Conservation (phyloP, 2,797 vertebrate species). For the Simalia tracyae region DNA sequence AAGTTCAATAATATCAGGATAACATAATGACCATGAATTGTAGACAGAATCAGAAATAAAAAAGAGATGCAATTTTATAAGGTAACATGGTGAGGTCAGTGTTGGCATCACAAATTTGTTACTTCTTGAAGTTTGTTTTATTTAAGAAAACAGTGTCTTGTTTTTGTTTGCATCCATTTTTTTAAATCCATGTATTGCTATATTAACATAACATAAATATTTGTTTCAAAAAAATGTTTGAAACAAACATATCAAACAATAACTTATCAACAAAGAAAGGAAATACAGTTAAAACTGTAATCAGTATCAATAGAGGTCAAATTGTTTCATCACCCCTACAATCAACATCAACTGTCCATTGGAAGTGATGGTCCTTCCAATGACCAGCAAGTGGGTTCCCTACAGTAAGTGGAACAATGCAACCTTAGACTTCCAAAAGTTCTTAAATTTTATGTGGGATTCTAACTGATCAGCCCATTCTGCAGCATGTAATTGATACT, state of each 20-base stretch:
- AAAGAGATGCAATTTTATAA: not conserved
- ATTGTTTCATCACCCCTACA: not conserved
- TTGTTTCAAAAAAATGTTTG: too few relatives aligned
- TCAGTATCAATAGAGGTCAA: not conserved
- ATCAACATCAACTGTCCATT: not conserved
- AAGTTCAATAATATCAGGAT: constrained; percentile 5
- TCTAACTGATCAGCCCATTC: not conserved
- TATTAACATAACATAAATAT: too few relatives aligned
- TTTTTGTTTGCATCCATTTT: not conserved
- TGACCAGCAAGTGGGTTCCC: not conserved
- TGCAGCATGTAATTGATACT: not conserved
- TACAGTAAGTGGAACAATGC: not conserved
- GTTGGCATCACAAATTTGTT: not conserved
- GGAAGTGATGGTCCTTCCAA: too few relatives aligned
- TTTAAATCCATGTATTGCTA: not conserved
- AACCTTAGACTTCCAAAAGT: not conserved
- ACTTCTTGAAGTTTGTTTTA: not conserved
- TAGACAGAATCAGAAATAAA: constrained; percentile 2
- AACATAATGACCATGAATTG: not conserved
- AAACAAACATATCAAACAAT: too few relatives aligned
- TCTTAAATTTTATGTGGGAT: not conserved
- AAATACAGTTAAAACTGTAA: not conserved
- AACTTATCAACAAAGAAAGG: too few relatives aligned
- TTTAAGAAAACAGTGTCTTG: too few relatives aligned
- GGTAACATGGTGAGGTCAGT: not conserved